Conservation (phyloP, 2,888 invertebrate species). For the Phaedon cochleariae region DNA sequence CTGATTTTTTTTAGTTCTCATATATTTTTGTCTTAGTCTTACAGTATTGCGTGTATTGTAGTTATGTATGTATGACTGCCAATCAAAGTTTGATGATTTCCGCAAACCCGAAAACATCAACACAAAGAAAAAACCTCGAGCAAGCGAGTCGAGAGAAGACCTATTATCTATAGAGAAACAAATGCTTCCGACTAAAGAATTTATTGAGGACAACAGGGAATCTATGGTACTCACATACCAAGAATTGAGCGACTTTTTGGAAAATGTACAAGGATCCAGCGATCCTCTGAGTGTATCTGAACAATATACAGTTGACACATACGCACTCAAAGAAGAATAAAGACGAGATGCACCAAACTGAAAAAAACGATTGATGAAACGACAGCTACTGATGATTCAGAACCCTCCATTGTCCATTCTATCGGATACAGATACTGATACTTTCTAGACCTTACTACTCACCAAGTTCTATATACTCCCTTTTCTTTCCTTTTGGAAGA, state of each 20-base stretch:
- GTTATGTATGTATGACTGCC: background rate
- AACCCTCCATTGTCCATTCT: too few relatives aligned
- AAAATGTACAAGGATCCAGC: slow-evolving; percentile 1
- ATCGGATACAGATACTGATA: background rate
- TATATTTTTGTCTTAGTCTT: too few relatives aligned
- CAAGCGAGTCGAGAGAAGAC: background rate
- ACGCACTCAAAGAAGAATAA: background rate
- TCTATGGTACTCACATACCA: background rate
- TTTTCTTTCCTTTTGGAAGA: too few relatives aligned
- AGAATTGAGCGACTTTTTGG: background rate
- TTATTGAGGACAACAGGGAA: background rate
- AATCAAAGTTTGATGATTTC: background rate
- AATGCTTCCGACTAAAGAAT: background rate
- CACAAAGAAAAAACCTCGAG: background rate
- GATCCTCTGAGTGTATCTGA: background rate
- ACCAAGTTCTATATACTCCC: background rate
- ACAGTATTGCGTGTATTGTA: too few relatives aligned
- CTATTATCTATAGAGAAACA: background rate
- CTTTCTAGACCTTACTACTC: background rate
- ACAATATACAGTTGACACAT: background rate
- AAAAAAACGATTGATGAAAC: background rate
- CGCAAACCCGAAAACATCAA: background rate
- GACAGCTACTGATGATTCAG: background rate
- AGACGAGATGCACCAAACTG: background rate
- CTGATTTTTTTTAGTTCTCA: too few relatives aligned